phyloP scores from a whole-genome alignment of 53 echinoderm and acorn worm genomes.

The Hippasteria phrygiana region DNA sequence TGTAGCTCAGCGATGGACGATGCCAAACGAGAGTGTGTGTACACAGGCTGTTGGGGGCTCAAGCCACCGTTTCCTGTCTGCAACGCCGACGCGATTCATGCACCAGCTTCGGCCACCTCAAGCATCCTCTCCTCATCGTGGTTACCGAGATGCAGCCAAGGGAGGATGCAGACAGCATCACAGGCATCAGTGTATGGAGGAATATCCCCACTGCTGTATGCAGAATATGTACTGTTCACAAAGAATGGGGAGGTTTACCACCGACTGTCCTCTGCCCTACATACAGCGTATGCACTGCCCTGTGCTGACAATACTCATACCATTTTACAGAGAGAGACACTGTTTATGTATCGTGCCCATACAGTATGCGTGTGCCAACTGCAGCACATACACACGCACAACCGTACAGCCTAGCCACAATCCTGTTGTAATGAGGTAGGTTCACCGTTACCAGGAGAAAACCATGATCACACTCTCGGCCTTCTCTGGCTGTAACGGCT shows the following conservation, averaged over 20 bases:
- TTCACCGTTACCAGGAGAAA: constrained; percentile 30
- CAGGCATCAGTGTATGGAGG: background rate
- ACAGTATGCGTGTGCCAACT: background rate
- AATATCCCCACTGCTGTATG: background rate
- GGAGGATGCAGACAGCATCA: background rate
- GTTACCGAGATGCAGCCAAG: constrained; percentile 7
- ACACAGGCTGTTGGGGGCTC: constrained; percentile 3
- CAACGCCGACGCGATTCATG: background rate
- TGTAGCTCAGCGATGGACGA: background rate
- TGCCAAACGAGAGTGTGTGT: background rate
- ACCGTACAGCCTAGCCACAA: background rate
- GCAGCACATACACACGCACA: constrained; percentile 10
- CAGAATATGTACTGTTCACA: background rate
- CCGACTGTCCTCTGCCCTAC: background rate
- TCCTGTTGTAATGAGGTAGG: constrained; percentile 24
- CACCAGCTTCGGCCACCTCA: constrained; percentile 32
- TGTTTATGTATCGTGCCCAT: background rate
- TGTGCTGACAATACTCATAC: no score
- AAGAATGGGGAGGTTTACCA: background rate
- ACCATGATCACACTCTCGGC: constrained; percentile 22
- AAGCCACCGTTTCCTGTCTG: constrained; percentile 13
- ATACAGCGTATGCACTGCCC: background rate
- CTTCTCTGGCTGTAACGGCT: background rate
- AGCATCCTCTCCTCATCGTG: background rate
- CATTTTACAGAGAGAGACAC: no score